Evolutionary conservation across 2,888 invertebrate genomes (phyloP), one percentile per base, ranked within the genome.

Genomic region (Epiperipatus broadwayi): DNA sequence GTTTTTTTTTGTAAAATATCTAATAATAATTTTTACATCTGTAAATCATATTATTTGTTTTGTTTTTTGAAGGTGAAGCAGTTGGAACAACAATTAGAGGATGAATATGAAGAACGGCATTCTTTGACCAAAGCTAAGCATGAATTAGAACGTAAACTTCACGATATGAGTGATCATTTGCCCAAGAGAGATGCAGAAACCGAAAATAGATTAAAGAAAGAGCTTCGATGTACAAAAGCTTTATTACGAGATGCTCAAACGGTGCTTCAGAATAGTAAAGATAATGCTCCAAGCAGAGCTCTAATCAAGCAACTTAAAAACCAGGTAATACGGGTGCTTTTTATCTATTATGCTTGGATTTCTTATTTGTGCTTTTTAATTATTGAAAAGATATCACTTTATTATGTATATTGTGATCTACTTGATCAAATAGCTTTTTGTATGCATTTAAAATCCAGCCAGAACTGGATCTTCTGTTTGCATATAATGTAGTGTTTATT

Each of bases 71-170:
- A 58, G 57, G 53, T 63, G n/a, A 57, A 78, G 77, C 50, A 79
- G 41, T 64, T 91, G 49, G 89, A 91, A 60, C 73, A 76, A 15
- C 89, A 91, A 55, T 59, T 91, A 45, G 89, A 91, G 57, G 80
- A 78, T 48, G 89, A 91, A 58, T 87, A 89, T 57, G 79, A 85
- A 44, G 87, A 89, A 58, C 70, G 89, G 27, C 84, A 85, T 25
- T 60, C 76, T 42, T 63, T 89, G 33, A 61, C 85, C 25, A 71
- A 85, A 8, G 87, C 91, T 53, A 80, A 87, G 43, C 83, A 89
- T 55, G 85, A 89, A 52, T 60, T 91, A 42, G 93, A 93, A 59
- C 67, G 85, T 3, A 70, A 85, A 7, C 64, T 89, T 12, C 73
- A 78, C 12, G 72, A 79, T 18, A 65, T 79, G 16, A 75, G 78